Percentiles rank a stretch among this genome's conserved stretches.
Evolutionary conservation across 2,113 vertebrate species (phyloP).

Genomic region (Paradoxurus hermaphroditus): DNA sequence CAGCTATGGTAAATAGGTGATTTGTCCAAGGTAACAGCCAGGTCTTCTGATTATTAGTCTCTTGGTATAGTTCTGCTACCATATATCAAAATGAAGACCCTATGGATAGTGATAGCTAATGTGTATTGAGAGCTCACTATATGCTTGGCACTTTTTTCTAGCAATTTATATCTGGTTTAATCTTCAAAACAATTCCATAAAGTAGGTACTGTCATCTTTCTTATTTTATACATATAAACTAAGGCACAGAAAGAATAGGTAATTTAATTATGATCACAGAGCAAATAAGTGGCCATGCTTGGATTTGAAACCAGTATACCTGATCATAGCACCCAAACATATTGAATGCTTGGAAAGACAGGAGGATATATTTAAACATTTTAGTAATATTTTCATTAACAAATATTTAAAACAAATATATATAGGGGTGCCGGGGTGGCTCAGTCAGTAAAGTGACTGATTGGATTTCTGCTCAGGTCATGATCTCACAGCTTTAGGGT

Average conservation of each 20-base stretch:
- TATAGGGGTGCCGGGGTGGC: background rate
- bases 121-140: background rate
- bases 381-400: background rate
- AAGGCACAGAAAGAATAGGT: background rate
- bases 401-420: background rate
- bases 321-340: background rate
- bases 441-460: no score
- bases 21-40: background rate
- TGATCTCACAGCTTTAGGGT: no score
- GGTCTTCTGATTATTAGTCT: background rate
- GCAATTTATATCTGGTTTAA: background rate
- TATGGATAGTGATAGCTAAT: background rate
- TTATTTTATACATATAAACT: background rate
- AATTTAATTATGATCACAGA: background rate
- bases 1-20: background rate
- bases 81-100: background rate
- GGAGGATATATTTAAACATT: background rate
- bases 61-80: background rate
- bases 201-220: background rate
- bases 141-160: background rate
- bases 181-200: background rate
- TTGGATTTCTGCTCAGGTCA: no score
- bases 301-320: background rate
- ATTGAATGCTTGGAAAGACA: background rate
- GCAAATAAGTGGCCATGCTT: background rate